These are phyloP conservation scores for Pterocles orientalis DNA, from an alignment of 2,113 vertebrate genomes.

Conservation along the genomic window DNA sequence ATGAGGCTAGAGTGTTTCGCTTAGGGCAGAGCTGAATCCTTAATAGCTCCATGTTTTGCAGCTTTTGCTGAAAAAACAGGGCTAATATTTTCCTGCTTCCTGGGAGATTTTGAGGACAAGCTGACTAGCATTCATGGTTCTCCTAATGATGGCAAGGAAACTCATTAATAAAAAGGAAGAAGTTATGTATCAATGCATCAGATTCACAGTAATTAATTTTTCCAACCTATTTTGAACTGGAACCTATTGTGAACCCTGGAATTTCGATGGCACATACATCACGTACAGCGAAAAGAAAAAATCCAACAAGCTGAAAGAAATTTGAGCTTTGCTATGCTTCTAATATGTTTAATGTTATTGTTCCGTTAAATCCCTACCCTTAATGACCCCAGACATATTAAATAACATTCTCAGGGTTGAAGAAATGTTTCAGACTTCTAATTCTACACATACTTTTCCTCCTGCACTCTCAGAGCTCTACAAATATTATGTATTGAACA, in stretches of 20 bases:
- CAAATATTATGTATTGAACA: not conserved
- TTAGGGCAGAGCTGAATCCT: conserved; percentile 31
- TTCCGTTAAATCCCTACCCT: conserved; percentile 43
- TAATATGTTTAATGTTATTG: conserved; percentile 53
- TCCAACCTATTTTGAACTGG: not conserved
- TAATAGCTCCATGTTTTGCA: conserved; percentile 37
- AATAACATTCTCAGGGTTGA: conserved; percentile 27
- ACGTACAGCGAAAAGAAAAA: not conserved
- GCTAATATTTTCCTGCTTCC: conserved; percentile 6
- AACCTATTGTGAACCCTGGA: not conserved
- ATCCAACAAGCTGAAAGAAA: not conserved
- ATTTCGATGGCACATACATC: not conserved
- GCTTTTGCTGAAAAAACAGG: conserved; percentile 11
- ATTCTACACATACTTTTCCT: conserved; percentile 16
- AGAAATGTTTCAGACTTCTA: conserved; percentile 28
- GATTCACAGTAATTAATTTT: conserved; percentile 7
- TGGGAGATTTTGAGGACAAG: conserved; percentile 40
- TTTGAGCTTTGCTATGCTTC: conserved; percentile 42
- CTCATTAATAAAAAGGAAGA: not conserved
- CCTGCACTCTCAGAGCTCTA: not conserved
- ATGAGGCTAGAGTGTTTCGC: conserved; percentile 41
- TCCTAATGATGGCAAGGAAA: not conserved
- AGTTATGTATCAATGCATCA: not conserved
- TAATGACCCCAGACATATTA: conserved; percentile 61
- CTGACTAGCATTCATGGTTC: not conserved